Percentiles rank a stretch among this genome's conserved stretches.
These are phyloP conservation scores for Bagarius yarrelli DNA, from an alignment of 2,113 vertebrate species.

Conservation along the genomic window DNA sequence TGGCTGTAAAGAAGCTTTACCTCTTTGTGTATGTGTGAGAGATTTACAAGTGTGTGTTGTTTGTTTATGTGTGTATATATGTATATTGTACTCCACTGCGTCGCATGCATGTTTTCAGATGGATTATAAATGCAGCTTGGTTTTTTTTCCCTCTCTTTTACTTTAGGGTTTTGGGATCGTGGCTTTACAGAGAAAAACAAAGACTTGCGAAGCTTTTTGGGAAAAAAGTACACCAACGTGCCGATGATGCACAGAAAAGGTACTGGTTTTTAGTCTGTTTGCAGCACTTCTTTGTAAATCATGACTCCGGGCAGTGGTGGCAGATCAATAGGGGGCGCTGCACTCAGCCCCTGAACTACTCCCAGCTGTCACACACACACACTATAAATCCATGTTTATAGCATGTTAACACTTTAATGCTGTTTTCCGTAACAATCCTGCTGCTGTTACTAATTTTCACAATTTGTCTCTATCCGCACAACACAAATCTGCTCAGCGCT, in stretches of 20 bases:
- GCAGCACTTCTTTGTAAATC: not conserved
- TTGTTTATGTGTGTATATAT: not conserved
- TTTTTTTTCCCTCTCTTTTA: slow-evolving; percentile 25
- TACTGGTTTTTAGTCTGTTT: slow-evolving; percentile 20
- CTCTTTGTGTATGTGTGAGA: slow-evolving; percentile 2
- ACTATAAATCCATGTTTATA: too few relatives aligned
- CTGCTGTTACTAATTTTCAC: too few relatives aligned
- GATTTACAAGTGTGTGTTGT: not conserved
- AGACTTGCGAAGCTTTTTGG: slow-evolving; percentile 62
- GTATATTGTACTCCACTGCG: not conserved
- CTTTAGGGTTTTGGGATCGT: slow-evolving; percentile 65
- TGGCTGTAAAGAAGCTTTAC: not conserved
- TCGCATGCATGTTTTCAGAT: not conserved
- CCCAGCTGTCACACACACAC: too few relatives aligned
- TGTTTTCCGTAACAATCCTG: too few relatives aligned
- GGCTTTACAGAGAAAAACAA: slow-evolving; percentile 54
- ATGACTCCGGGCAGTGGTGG: not conserved
- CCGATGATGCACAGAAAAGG: slow-evolving; percentile 68
- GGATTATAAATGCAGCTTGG: not conserved
- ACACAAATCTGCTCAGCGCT: too few relatives aligned
- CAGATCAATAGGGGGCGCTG: too few relatives aligned
- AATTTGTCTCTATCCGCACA: too few relatives aligned
- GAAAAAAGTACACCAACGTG: slow-evolving; percentile 68
- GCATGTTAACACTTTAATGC: too few relatives aligned
- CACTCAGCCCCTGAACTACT: too few relatives aligned